phyloP scores from a whole-genome alignment of 2,113 vertebrate genomes.

The human (Homo sapiens) region DNA sequence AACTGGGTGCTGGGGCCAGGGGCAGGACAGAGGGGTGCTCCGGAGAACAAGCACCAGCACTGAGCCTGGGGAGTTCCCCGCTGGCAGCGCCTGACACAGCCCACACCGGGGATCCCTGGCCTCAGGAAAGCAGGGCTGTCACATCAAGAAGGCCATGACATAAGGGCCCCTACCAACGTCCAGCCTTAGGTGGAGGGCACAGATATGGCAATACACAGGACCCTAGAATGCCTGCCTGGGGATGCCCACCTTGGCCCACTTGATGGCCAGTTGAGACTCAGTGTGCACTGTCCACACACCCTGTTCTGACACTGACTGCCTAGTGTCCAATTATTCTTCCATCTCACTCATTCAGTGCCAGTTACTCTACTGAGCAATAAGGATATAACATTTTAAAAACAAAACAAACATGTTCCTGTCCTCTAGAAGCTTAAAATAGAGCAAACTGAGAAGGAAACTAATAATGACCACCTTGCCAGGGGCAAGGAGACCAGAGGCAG shows the following conservation, averaged over 20 bases:
- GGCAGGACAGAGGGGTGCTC: neutral
- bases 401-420: neutral
- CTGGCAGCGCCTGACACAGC: neutral
- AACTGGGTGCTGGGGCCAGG: neutral
- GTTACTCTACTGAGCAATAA: neutral
- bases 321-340: neutral
- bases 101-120: neutral
- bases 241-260: neutral
- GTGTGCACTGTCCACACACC: neutral
- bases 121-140: neutral
- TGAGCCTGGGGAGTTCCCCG: neutral
- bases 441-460: neutral
- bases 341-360: neutral
- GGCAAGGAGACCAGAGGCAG: neutral
- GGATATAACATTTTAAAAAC: neutral
- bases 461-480: neutral
- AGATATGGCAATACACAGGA: neutral
- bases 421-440: neutral
- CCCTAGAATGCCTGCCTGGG: neutral
- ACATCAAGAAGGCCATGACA: neutral
- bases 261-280: rapidly evolving
- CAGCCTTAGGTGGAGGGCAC: neutral
- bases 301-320: rapidly evolving
- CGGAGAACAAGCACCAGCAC: neutral
- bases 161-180: too few species aligned